Percentiles rank a stretch among this genome's conserved stretches.
Conservation (phyloP, 2,888 invertebrate species). For the Habroteleia sp. region DNA sequence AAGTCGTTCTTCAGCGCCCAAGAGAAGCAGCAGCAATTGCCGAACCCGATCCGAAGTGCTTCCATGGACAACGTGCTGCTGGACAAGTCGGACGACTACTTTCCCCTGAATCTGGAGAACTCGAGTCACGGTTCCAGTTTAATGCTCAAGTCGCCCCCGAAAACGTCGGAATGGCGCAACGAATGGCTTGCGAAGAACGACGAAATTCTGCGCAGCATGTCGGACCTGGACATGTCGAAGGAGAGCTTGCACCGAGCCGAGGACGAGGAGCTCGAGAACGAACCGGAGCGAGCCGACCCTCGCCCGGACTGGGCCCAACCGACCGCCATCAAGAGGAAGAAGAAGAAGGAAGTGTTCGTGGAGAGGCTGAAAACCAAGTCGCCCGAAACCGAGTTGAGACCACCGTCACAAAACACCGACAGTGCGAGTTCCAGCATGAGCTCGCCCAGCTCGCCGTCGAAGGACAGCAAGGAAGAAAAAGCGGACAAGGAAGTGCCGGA, state of each 20-base stretch:
- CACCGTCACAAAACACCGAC: slow-evolving; percentile 74
- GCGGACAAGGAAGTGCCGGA: slow-evolving; percentile 78
- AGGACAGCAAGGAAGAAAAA: slow-evolving; percentile 78
- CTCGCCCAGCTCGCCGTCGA: slow-evolving; percentile 78
- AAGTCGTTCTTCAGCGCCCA: slow-evolving; percentile 64
- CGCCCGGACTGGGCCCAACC: slow-evolving; percentile 78
- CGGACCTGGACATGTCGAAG: slow-evolving; percentile 68
- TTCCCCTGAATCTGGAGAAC: slow-evolving; percentile 62
- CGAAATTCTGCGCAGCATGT: slow-evolving; percentile 74
- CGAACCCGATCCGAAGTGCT: slow-evolving; percentile 71
- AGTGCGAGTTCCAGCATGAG: slow-evolving; percentile 78
- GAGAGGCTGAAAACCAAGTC: slow-evolving; percentile 68
- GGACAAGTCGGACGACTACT: slow-evolving; percentile 67
- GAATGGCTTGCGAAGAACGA: slow-evolving; percentile 78
- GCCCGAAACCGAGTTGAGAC: slow-evolving; percentile 75
- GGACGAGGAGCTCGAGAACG: slow-evolving; percentile 63
- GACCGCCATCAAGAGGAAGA: slow-evolving; percentile 70
- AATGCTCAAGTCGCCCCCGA: slow-evolving; percentile 73
- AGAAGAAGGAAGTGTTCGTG: slow-evolving; percentile 68
- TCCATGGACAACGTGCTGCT: slow-evolving; percentile 69
- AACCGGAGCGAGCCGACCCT: slow-evolving; percentile 70
- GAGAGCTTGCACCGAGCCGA: slow-evolving; percentile 65
- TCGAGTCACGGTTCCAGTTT: slow-evolving; percentile 69
- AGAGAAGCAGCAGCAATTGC: slow-evolving; percentile 65
- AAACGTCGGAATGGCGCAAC: slow-evolving; percentile 78